Evolutionary conservation across 2,113 vertebrate species (phyloP).

Genomic region (Cyanocitta stelleri): DNA sequence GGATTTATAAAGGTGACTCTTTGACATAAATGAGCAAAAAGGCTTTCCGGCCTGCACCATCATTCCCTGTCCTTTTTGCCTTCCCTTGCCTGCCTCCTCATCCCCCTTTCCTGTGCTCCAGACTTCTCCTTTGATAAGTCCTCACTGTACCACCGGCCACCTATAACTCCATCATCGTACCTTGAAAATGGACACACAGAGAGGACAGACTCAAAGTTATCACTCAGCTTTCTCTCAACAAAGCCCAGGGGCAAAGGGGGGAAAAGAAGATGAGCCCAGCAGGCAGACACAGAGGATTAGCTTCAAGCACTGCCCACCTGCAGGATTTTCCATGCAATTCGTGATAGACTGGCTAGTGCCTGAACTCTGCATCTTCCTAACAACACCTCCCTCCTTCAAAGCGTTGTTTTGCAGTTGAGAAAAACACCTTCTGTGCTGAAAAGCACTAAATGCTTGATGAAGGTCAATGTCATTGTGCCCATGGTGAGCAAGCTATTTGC

Average conservation of each 20-base stretch:
- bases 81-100: background rate
- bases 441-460: background rate
- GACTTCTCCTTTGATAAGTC: background rate
- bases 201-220: background rate
- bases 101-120: background rate
- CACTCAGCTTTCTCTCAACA: background rate
- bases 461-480: background rate
- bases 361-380: background rate
- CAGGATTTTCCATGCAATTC: background rate
- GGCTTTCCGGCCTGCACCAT: background rate
- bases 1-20: background rate
- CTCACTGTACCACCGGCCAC: background rate
- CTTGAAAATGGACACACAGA: background rate
- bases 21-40: background rate
- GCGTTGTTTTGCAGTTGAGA: background rate
- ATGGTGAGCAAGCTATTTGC: background rate
- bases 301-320: background rate
- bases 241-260: background rate
- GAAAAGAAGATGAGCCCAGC: background rate
- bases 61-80: background rate
- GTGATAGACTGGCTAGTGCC: background rate
- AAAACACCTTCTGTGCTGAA: background rate
- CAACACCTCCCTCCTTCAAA: background rate
- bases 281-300: background rate
- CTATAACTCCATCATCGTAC: fast-evolving